Conservation (phyloP, 2,113 vertebrate genomes). For the Galemys pyrenaicus region DNA sequence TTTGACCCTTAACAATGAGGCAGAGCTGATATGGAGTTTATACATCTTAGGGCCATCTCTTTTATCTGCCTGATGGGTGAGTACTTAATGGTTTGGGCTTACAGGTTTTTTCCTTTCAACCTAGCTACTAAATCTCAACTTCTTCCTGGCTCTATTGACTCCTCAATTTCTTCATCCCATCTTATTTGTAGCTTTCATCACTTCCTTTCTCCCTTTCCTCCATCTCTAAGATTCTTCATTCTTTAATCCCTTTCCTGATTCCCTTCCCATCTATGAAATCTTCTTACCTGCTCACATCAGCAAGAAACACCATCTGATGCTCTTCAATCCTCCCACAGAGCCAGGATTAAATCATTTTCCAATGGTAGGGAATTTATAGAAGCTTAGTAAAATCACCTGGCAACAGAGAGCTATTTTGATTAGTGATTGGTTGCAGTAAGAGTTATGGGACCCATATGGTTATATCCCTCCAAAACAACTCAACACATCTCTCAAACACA, state of each 20-base stretch:
- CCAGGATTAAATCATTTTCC: neutral
- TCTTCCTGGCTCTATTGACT: neutral
- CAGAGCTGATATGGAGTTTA: neutral
- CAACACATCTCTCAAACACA: neutral
- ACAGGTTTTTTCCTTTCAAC: neutral
- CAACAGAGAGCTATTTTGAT: slow-evolving; percentile 32
- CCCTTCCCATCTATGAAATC: neutral
- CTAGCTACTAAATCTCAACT: neutral
- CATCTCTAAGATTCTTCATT: no score
- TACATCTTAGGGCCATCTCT: neutral
- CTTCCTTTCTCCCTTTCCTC: neutral
- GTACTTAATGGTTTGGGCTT: neutral
- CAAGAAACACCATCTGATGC: slow-evolving; percentile 4
- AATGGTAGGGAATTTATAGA: slow-evolving; percentile 45
- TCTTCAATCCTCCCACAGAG: neutral
- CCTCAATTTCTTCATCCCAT: neutral
- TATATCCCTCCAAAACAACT: neutral
- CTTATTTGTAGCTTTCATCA: neutral
- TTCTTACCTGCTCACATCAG: slow-evolving; percentile 61
- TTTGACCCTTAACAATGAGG: neutral
- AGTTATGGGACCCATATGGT: slow-evolving; percentile 23
- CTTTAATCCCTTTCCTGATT: neutral
- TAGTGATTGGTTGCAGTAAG: slow-evolving; percentile 13
- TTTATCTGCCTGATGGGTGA: neutral
- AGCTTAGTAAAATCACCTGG: slow-evolving; percentile 22